Evolutionary conservation across 1,140 invertebrate genomes (phyloP).

Genomic region (Mizuhopecten yessoensis): DNA sequence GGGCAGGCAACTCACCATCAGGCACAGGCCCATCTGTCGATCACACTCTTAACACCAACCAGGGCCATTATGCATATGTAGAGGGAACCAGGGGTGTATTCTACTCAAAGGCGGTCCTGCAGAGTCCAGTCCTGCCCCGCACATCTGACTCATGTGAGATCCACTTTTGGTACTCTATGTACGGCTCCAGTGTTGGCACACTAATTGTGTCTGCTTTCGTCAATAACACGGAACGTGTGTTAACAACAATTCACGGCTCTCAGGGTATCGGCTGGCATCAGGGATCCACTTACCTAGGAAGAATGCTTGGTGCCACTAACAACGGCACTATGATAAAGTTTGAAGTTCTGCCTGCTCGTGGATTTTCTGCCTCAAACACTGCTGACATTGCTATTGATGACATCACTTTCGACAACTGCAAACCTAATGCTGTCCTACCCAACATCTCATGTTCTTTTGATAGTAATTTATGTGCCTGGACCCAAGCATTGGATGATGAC

Average conservation of each 20-base stretch:
- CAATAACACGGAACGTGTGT: constrained; percentile 62
- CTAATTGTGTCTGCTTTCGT: constrained; percentile 65
- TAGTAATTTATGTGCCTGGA: constrained; percentile 70
- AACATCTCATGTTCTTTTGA: constrained; percentile 74
- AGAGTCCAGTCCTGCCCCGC: constrained; percentile 75
- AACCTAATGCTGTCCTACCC: constrained; percentile 61
- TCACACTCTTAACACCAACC: constrained; percentile 65
- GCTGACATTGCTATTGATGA: constrained; percentile 77
- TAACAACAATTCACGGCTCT: constrained; percentile 56
- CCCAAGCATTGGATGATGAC: constrained; percentile 75
- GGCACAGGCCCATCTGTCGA: constrained; percentile 66
- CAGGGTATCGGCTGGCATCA: constrained; percentile 66
- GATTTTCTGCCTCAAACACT: constrained; percentile 60
- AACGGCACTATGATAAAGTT: constrained; percentile 62
- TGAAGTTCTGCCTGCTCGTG: constrained; percentile 62
- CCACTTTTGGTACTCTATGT: constrained; percentile 90
- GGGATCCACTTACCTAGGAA: constrained; percentile 71
- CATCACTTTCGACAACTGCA: constrained; percentile 75
- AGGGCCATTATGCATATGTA: constrained; percentile 77
- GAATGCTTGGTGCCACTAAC: constrained; percentile 60
- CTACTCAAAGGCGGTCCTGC: constrained; percentile 70
- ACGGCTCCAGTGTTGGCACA: constrained; percentile 83
- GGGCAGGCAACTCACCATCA: constrained; percentile 59
- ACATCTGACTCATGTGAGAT: constrained; percentile 74
- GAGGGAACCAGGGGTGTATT: constrained; percentile 75